These are phyloP conservation scores for Echinarachnius parma DNA, from an alignment of 53 echinoderm and acorn worm species.

Conservation along the genomic window DNA sequence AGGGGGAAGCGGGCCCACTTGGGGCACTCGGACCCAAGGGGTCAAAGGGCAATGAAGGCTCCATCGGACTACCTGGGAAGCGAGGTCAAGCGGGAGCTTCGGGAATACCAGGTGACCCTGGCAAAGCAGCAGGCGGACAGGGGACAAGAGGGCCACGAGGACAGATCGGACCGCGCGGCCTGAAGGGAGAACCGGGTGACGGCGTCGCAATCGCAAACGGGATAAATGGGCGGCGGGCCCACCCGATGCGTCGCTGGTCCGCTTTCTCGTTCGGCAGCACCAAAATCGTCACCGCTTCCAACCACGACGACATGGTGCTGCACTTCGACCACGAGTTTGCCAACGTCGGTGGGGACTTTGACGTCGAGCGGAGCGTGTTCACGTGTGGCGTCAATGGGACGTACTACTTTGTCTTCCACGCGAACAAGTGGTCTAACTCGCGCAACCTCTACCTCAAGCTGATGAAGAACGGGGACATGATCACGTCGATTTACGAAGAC, in stretches of 20 bases:
- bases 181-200: conserved; percentile 26
- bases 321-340: conserved; percentile 75
- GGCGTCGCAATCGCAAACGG: too few species aligned
- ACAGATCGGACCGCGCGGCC: conserved; percentile 39
- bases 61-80: conserved; percentile 49
- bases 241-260: conserved; percentile 33
- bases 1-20: conserved; percentile 43
- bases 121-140: neutral
- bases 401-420: conserved; percentile 92
- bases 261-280: conserved; percentile 86
- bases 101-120: conserved; percentile 15
- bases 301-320: conserved; percentile 64
- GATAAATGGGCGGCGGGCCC: conserved; percentile 2
- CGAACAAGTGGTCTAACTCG: conserved; percentile 87
- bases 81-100: conserved; percentile 33
- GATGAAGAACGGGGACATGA: conserved; percentile 76
- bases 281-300: conserved; percentile 76
- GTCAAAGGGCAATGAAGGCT: conserved; percentile 62
- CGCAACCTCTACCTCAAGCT: conserved; percentile 78
- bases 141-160: conserved; percentile 48
- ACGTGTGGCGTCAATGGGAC: conserved; percentile 83
- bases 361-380: conserved; percentile 67
- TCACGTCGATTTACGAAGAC: conserved; percentile 80
- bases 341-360: conserved; percentile 76
- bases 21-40: conserved; percentile 35